Conservation (phyloP, 2,888 invertebrate species). For the Luperina testacea region DNA sequence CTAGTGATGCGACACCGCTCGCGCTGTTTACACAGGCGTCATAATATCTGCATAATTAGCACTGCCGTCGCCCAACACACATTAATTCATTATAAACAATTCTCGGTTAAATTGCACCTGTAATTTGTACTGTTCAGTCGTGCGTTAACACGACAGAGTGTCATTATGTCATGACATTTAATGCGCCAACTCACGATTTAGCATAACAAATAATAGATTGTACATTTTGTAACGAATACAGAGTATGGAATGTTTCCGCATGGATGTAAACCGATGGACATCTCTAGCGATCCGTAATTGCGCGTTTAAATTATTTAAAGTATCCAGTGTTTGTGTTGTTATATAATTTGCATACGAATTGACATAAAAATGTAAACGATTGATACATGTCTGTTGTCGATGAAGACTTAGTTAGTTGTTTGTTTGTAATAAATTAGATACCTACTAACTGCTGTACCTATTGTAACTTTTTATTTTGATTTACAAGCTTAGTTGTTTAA, state of each 20-base stretch:
- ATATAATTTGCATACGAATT: constrained; percentile 55
- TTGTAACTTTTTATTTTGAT: constrained; percentile 15
- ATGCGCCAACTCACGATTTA: constrained; percentile 79
- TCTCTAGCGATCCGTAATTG: constrained; percentile 23
- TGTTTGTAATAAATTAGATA: constrained; percentile 43
- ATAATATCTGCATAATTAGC: constrained; percentile 80
- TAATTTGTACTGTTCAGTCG: constrained; percentile 80
- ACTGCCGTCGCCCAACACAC: constrained; percentile 72
- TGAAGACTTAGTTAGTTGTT: constrained; percentile 41
- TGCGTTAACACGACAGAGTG: constrained; percentile 70
- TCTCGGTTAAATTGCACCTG: constrained; percentile 77
- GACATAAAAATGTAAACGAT: constrained; percentile 52
- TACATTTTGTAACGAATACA: constrained; percentile 77
- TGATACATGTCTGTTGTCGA: constrained; percentile 35
- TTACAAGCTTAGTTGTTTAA: background rate
- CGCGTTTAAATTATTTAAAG: constrained; percentile 39
- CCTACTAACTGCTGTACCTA: constrained; percentile 8
- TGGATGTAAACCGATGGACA: constrained; percentile 10
- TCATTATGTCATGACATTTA: constrained; percentile 82
- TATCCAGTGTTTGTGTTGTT: constrained; percentile 33
- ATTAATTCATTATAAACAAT: constrained; percentile 84
- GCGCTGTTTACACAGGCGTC: constrained; percentile 62
- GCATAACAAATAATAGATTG: constrained; percentile 87
- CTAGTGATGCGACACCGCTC: constrained; percentile 55
- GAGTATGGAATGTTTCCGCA: constrained; percentile 67